A percentile compares a stretch with the other conserved stretches of the same genome.
Conservation (phyloP, 1,140 invertebrate species). For the Proctacanthus coquilletti region DNA sequence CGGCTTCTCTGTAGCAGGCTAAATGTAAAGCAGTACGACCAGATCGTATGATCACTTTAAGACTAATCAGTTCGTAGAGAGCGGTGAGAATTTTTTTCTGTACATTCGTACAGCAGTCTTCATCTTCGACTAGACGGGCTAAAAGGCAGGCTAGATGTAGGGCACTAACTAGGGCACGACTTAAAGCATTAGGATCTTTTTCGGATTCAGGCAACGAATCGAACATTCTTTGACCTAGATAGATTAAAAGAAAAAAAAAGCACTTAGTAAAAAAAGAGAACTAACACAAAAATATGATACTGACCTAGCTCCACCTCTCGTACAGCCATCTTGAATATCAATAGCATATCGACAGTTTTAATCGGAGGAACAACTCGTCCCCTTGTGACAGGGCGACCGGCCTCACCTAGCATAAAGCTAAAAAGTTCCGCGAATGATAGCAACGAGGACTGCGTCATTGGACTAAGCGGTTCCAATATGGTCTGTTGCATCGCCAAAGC, state of each 20-base stretch:
- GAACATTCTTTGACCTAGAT: constrained; percentile 28
- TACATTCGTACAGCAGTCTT: constrained; percentile 34
- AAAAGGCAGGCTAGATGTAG: constrained; percentile 65
- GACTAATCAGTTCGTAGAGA: constrained; percentile 58
- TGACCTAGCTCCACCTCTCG: constrained; percentile 44
- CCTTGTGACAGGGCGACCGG: constrained; percentile 45
- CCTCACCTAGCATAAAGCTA: constrained; percentile 80
- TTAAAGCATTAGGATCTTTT: constrained; percentile 58
- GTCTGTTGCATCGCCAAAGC: constrained; percentile 93
- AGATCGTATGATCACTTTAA: constrained; percentile 45
- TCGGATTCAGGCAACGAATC: constrained; percentile 42
- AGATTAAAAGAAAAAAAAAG: constrained; percentile 3
- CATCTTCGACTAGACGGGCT: constrained; percentile 42
- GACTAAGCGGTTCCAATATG: constrained; percentile 81
- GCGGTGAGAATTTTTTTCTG: constrained; percentile 40
- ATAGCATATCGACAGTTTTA: constrained; percentile 62
- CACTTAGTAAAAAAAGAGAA: not conserved
- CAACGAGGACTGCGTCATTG: constrained; percentile 85
- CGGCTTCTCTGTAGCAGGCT: constrained; percentile 47
- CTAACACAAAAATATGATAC: constrained; percentile 3
- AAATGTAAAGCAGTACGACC: constrained; percentile 70
- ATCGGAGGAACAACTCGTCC: constrained; percentile 62
- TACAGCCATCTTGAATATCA: constrained; percentile 66
- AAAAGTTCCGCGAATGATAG: constrained; percentile 91
- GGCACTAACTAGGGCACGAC: constrained; percentile 71